A percentile compares a stretch with the other conserved stretches of the same genome.
Evolutionary conservation across 2,797 vertebrate genomes (phyloP).

Genomic region (Triplophysa yarkandensis): DNA sequence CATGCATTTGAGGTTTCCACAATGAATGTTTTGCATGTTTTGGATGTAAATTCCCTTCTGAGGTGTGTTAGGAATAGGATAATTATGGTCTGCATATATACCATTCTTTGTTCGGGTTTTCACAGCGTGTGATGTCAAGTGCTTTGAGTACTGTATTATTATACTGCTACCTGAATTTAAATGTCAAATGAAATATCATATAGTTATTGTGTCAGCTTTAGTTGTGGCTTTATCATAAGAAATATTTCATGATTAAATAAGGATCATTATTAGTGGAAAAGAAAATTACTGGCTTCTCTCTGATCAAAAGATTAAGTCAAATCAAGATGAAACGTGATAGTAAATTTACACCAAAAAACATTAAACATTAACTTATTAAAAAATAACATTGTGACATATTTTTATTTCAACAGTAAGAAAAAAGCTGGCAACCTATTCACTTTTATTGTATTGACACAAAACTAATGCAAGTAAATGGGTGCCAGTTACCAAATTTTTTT

Average conservation of each 20-base stretch:
- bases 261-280: not conserved
- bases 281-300: not conserved
- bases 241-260: not conserved
- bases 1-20: conserved; percentile 11
- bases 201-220: conserved; percentile 22
- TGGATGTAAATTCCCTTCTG: conserved; percentile 24
- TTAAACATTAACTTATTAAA: too few relatives aligned
- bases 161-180: conserved; percentile 1
- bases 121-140: conserved; percentile 28
- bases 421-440: too few relatives aligned
- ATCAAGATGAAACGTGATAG: too few relatives aligned
- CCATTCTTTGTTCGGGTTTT: conserved; percentile 22
- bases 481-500: too few relatives aligned
- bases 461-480: too few relatives aligned
- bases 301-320: not conserved
- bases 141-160: conserved; percentile 25
- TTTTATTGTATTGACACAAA: too few relatives aligned
- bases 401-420: too few relatives aligned
- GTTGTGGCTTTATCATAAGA: not conserved
- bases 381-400: too few relatives aligned
- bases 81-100: conserved; percentile 11
- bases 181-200: conserved; percentile 7
- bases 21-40: not conserved
- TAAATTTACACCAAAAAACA: too few relatives aligned
- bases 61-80: conserved; percentile 12